Percentiles rank a stretch among this genome's conserved stretches.
Conservation (phyloP, 2,888 invertebrate genomes). For the Plemyria rubiginata region DNA sequence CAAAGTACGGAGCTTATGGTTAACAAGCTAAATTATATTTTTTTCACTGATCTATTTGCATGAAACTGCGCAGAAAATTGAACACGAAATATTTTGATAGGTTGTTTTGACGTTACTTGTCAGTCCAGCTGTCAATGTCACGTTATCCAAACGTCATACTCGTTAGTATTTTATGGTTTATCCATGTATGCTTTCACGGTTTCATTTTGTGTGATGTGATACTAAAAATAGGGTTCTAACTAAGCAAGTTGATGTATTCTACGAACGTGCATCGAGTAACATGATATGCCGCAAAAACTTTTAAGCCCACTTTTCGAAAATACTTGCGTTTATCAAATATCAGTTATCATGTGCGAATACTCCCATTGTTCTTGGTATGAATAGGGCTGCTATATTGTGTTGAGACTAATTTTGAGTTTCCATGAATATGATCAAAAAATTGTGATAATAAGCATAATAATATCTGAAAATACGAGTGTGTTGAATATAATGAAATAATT, state of each 20-base stretch:
- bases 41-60: too few relatives aligned
- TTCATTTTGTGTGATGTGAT: not conserved
- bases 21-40: not conserved
- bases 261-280: slow-evolving; percentile 25
- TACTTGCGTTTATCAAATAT: slow-evolving; percentile 38
- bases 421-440: too few relatives aligned
- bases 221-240: not conserved
- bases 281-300: slow-evolving; percentile 31
- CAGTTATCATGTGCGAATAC: slow-evolving; percentile 35
- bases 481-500: too few relatives aligned
- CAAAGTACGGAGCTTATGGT: not conserved
- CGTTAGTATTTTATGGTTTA: not conserved
- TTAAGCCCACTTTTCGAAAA: slow-evolving; percentile 35
- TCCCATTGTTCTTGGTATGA: slow-evolving; percentile 26
- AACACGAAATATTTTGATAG: not conserved
- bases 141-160: too few relatives aligned
- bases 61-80: not conserved
- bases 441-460: not conserved
- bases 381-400: slow-evolving; percentile 31
- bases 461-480: too few relatives aligned
- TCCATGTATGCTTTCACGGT: not conserved
- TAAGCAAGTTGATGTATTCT: slow-evolving; percentile 16
- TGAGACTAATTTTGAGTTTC: not conserved
- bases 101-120: too few relatives aligned
- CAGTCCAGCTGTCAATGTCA: too few relatives aligned